Evolutionary conservation across 2,113 vertebrate species (phyloP), one percentile per base, ranked within the genome.

Genomic region (Phaethon lepturus): DNA sequence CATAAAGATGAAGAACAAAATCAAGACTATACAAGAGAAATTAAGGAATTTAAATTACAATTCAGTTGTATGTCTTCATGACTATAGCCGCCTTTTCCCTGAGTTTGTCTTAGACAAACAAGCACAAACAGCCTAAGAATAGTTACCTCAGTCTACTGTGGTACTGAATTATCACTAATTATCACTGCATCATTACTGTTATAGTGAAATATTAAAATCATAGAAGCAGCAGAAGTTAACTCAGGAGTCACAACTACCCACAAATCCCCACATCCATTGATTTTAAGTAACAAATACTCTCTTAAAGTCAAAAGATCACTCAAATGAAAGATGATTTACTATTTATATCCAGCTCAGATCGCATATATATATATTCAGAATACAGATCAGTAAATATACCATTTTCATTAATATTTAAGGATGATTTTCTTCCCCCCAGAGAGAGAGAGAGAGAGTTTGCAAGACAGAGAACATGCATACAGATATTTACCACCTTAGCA

Each of bases 1-100:
- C 94, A 92, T 95, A 95, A 96, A 96, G 81, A 95, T 93, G 90
- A 95, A 96, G 83, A 89, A 94, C n/a, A 91, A 96, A 95, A 96
- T 95, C 94, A 94, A 86, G 86, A 74, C 88, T 91, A 86, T 60
- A 86, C 59, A 95, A 92, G 83, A 88, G 55, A 94, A 95, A 96
- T 81, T 71, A 77, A 55, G 56, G 76, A 50, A 92, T 79, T 92
- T 63, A 75, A 95, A 80, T 92, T 71, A 91, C 63, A 88, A 93
- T 96, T 94, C 68, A 77, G 88, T 71, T 84, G 72, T 50, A 4
- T n/a, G 31, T 86, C 67, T 95, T 86, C 55, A 69, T 45, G 60
- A 83, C 45, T 78, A 62, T 1, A 76, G 71, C 42, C 26, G 11
- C 11, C n/a, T 80, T 71, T 81, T 55, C 47, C 47, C 55, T 0